These are phyloP conservation scores for Gyps fulvus DNA, from an alignment of 2,113 vertebrate genomes.

Conservation along the genomic window DNA sequence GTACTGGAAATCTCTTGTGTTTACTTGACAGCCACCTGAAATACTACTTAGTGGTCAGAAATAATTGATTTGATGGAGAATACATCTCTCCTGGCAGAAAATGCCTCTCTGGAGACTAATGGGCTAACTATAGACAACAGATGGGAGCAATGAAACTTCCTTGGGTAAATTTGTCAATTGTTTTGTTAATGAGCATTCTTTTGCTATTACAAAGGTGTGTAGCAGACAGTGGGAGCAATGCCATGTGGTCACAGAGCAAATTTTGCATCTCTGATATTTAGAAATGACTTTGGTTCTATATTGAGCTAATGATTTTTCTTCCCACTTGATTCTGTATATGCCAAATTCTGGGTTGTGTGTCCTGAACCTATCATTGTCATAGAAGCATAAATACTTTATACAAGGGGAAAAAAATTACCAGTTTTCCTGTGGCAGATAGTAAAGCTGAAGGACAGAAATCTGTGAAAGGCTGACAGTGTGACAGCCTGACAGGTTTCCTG, in stretches of 20 bases:
- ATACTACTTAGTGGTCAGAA: not conserved
- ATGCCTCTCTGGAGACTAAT: not conserved
- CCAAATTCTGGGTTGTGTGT: not conserved
- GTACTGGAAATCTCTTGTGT: not conserved
- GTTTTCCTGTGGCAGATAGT: not conserved
- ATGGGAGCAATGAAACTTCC: not conserved
- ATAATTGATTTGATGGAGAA: not conserved
- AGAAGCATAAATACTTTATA: not conserved
- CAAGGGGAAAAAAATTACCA: too few relatives aligned
- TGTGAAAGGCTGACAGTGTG: not conserved
- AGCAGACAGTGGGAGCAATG: not conserved
- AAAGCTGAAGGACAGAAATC: not conserved
- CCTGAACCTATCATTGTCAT: not conserved
- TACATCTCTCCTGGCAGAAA: not conserved
- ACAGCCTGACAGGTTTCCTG: not conserved
- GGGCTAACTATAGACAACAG: not conserved
- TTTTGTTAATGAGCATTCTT: not conserved
- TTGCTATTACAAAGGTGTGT: not conserved
- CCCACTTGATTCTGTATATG: not conserved
- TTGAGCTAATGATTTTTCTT: not conserved
- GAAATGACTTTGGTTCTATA: not conserved
- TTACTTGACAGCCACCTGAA: not conserved
- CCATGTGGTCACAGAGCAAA: not conserved
- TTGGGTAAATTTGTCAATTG: not conserved
- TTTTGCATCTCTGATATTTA: not conserved